phyloP scores from a whole-genome alignment of 92 coral and sea anemone genomes.

The Bergia sp. region DNA sequence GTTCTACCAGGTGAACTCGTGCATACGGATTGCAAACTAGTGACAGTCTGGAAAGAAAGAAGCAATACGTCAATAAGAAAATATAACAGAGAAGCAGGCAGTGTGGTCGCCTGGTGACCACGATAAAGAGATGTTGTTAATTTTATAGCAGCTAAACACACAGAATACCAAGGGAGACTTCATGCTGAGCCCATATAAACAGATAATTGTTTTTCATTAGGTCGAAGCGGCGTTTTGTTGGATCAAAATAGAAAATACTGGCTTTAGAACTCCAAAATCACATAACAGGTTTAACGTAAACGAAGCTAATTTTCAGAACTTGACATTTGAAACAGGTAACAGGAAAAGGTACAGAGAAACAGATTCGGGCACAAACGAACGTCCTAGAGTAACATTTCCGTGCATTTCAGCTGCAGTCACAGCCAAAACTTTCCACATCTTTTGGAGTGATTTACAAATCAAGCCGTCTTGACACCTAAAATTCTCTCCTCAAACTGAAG shows the following conservation, averaged over 20 bases:
- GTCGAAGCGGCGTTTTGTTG: conserved; percentile 48
- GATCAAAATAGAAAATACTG: conserved; percentile 57
- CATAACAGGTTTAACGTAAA: conserved; percentile 9
- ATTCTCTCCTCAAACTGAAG: conserved; percentile 44
- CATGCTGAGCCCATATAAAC: conserved; percentile 42
- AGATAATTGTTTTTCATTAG: conserved; percentile 47
- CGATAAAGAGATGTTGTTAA: conserved; percentile 16
- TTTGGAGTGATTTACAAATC: conserved; percentile 49
- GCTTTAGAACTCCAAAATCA: conserved; percentile 40
- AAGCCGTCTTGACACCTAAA: conserved; percentile 15
- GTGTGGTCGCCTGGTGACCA: conserved; percentile 24
- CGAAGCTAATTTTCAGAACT: not conserved
- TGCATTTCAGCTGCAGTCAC: conserved; percentile 32
- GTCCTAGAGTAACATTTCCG: not conserved
- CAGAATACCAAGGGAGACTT: conserved; percentile 38
- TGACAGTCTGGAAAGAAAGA: conserved; percentile 68
- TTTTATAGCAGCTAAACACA: conserved; percentile 9
- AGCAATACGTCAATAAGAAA: conserved; percentile 26
- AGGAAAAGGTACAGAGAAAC: not conserved
- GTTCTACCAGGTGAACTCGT: conserved; percentile 61
- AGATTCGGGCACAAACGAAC: not conserved
- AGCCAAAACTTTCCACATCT: conserved; percentile 14
- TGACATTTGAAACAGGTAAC: not conserved
- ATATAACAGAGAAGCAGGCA: not conserved
- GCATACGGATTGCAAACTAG: conserved; percentile 77